These are phyloP conservation scores for Prionace glauca DNA, from an alignment of 2,797 vertebrate genomes.

Conservation along the genomic window DNA sequence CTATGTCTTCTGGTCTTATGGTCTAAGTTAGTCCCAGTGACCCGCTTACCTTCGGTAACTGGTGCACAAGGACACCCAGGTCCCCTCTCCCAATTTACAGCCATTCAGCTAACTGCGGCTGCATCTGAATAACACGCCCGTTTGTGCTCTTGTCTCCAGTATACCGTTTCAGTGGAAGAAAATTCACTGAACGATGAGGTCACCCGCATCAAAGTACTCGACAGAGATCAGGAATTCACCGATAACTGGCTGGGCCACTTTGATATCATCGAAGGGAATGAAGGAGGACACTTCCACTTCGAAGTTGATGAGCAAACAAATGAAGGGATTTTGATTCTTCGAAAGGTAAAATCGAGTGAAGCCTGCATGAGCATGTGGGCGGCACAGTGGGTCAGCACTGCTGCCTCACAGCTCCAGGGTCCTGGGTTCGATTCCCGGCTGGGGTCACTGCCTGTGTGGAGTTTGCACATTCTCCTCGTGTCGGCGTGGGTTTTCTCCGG, in stretches of 20 bases:
- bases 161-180: slow-evolving; percentile 70
- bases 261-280: slow-evolving; percentile 71
- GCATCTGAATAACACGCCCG: not conserved
- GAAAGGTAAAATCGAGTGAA: slow-evolving; percentile 67
- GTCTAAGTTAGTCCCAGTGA: too few species aligned
- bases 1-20: too few species aligned
- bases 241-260: slow-evolving; percentile 84
- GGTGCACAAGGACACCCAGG: too few species aligned
- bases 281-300: slow-evolving; percentile 69
- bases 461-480: too few species aligned
- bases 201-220: slow-evolving; percentile 73
- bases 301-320: slow-evolving; percentile 75
- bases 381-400: too few species aligned
- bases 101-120: too few species aligned
- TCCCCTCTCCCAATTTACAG: not conserved
- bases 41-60: too few species aligned
- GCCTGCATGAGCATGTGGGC: too few species aligned
- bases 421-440: too few species aligned
- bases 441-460: too few species aligned
- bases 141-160: slow-evolving; percentile 55
- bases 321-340: slow-evolving; percentile 78
- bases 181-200: slow-evolving; percentile 72
- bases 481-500: too few species aligned
- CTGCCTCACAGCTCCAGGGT: too few species aligned
- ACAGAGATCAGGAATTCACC: slow-evolving; percentile 66